Conservation (phyloP, 2,888 invertebrate genomes). For the Macroteleia sp. region DNA sequence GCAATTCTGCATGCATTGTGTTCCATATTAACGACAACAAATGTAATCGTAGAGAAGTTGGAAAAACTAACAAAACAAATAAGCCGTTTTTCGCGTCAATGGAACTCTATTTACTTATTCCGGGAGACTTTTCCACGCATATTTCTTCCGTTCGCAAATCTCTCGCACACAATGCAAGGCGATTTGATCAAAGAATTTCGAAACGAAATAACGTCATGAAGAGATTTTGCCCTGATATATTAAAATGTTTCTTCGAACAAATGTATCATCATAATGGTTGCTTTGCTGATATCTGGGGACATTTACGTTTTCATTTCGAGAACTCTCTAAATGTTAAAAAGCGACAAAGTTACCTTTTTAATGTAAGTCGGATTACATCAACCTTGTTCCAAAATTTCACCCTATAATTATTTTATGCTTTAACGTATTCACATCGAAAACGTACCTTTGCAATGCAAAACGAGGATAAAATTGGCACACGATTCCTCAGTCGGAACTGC, state of each 20-base stretch:
- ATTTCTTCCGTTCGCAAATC: slow-evolving; percentile 32
- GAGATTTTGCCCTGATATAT: no score
- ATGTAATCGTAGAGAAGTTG: no score
- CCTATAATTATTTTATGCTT: neutral
- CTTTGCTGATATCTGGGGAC: no score
- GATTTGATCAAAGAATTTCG: slow-evolving; percentile 50
- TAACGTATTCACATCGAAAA: neutral
- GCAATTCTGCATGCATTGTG: no score
- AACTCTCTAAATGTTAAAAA: no score
- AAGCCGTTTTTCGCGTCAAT: slow-evolving; percentile 46
- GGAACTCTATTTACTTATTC: slow-evolving; percentile 41
- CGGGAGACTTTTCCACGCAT: slow-evolving; percentile 25
- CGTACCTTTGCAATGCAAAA: slow-evolving; percentile 14
- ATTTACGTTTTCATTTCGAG: no score
- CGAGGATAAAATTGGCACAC: no score
- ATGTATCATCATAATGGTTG: neutral
- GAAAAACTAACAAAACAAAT: no score
- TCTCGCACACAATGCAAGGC: slow-evolving; percentile 35
- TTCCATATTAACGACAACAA: no score
- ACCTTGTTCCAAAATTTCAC: neutral
- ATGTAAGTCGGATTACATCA: no score
- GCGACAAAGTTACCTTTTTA: no score
- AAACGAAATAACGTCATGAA: slow-evolving; percentile 37
- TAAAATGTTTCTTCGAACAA: no score
- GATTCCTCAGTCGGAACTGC: slow-evolving; percentile 7